Evolutionary conservation across 1,140 invertebrate genomes (phyloP).

Genomic region (Drosophila micromelanica): DNA sequence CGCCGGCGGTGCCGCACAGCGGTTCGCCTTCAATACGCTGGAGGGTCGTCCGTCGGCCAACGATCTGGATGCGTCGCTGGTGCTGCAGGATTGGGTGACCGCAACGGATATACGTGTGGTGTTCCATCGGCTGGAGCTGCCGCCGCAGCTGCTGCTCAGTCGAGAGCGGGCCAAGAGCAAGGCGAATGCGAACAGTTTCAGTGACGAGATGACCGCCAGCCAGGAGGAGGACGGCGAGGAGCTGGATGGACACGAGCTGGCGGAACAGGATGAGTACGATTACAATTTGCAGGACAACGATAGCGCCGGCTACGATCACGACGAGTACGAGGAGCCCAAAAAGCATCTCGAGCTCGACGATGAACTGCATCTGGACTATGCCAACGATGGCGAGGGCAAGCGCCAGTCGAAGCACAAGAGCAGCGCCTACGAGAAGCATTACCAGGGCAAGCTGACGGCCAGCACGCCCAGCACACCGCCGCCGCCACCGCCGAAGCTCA

Average conservation of each 20-base stretch:
- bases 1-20: conserved; percentile 86
- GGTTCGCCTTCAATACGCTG: conserved; percentile 98
- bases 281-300: conserved; percentile 82
- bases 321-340: conserved; percentile 82
- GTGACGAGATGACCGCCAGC: conserved; percentile 75
- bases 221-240: conserved; percentile 62
- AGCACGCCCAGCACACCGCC: conserved; percentile 79
- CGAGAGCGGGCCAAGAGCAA: conserved; percentile 75
- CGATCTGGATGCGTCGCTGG: conserved; percentile 97
- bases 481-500: conserved; percentile 48
- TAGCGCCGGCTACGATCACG: conserved; percentile 77
- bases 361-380: conserved; percentile 76
- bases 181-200: conserved; percentile 80
- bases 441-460: conserved; percentile 62
- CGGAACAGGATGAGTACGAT: conserved; percentile 73
- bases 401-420: conserved; percentile 66
- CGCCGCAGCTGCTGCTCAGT: conserved; percentile 77
- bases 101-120: conserved; percentile 98
- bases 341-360: conserved; percentile 78
- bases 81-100: conserved; percentile 99
- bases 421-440: conserved; percentile 72
- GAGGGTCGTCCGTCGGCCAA: conserved; percentile 97
- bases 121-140: conserved; percentile 94
- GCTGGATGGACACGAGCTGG: conserved; percentile 72
- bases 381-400: conserved; percentile 69